Conservation (phyloP, 2,113 vertebrate species). For the Engystomops pustulosus region DNA sequence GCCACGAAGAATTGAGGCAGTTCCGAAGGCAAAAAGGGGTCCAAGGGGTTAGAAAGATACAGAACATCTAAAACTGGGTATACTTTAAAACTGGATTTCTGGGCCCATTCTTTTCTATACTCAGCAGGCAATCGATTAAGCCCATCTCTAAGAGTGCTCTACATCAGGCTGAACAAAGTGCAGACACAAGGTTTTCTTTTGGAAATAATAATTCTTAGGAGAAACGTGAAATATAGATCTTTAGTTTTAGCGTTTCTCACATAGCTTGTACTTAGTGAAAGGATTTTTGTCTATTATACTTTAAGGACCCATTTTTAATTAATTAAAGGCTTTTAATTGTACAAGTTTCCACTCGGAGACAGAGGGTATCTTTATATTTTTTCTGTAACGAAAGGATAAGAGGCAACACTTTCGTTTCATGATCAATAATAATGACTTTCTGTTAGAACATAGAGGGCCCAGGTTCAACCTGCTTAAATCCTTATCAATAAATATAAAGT, state of each 20-base stretch:
- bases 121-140: conserved; percentile 22
- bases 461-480: neutral
- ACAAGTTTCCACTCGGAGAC: neutral
- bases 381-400: neutral
- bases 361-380: neutral
- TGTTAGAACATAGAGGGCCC: neutral
- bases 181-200: conserved; percentile 4
- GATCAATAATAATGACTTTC: conserved; percentile 23
- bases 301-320: neutral
- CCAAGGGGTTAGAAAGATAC: neutral
- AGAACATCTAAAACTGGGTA: neutral
- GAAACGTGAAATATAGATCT: neutral
- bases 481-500: too few species aligned
- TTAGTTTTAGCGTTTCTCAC: neutral
- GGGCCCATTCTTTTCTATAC: neutral
- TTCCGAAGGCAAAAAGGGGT: too few species aligned
- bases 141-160: neutral
- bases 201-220: neutral
- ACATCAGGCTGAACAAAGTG: neutral
- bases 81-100: neutral
- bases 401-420: neutral
- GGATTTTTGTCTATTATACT: neutral
- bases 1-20: too few species aligned
- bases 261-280: neutral
- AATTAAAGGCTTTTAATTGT: neutral